phyloP scores from a whole-genome alignment of 2,113 vertebrate genomes.

The Trichechus manatus region DNA sequence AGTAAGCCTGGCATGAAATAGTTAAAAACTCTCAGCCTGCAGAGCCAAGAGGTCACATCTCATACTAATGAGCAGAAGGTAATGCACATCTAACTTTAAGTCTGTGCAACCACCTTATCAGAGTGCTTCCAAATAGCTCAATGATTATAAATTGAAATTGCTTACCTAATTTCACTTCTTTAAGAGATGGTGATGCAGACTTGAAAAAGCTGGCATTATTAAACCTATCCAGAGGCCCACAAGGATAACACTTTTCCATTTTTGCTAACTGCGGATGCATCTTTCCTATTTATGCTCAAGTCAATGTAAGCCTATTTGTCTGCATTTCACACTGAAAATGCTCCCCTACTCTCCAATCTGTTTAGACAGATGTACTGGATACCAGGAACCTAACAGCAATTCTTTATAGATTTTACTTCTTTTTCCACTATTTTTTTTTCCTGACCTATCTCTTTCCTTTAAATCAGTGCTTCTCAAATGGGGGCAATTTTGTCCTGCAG shows the following conservation, averaged over 20 bases:
- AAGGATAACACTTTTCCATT: not conserved
- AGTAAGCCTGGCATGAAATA: not conserved
- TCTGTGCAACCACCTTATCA: not conserved
- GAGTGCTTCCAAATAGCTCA: constrained; percentile 54
- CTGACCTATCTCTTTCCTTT: not conserved
- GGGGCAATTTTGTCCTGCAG: not conserved
- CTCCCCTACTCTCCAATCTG: not conserved
- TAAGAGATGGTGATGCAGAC: not conserved
- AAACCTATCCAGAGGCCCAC: not conserved
- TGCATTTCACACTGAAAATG: not conserved
- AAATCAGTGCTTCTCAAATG: not conserved
- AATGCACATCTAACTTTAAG: not conserved
- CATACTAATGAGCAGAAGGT: not conserved
- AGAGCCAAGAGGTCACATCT: not conserved
- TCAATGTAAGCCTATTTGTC: constrained; percentile 21
- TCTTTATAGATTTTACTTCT: constrained; percentile 8
- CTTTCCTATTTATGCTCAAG: constrained; percentile 12
- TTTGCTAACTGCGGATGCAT: not conserved
- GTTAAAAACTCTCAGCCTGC: not conserved
- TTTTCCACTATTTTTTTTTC: not conserved
- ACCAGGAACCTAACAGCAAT: not conserved
- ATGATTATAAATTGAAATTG: constrained; percentile 51
- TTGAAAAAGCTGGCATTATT: not conserved
- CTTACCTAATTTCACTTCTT: constrained; percentile 62
- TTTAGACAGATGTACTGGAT: constrained; percentile 13